phyloP scores from a whole-genome alignment of 1,140 invertebrate species.

The Cheumatopsyche charites region DNA sequence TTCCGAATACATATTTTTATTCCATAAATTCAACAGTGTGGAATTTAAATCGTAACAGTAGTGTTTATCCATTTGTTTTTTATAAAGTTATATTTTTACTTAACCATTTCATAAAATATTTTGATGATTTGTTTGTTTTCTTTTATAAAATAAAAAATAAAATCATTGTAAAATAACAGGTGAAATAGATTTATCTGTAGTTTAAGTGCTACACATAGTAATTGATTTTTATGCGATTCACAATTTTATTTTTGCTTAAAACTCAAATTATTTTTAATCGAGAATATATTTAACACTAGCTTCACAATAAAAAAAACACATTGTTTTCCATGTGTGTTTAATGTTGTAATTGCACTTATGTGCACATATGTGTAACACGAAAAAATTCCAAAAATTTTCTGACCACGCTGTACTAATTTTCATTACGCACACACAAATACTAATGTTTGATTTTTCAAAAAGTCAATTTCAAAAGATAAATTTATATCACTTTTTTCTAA shows the following conservation, averaged over 20 bases:
- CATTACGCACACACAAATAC: no score
- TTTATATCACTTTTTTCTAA: no score
- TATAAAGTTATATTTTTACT: background rate
- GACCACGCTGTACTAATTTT: no score
- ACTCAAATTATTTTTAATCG: background rate
- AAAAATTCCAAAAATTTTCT: no score
- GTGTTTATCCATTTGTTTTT: constrained; percentile 6
- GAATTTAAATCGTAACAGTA: constrained; percentile 1
- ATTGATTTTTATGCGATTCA: constrained; percentile 1
- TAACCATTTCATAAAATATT: no score
- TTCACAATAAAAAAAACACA: background rate
- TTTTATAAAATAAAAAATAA: background rate
- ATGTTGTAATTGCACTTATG: no score
- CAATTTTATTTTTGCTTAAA: constrained; percentile 15
- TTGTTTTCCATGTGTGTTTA: background rate
- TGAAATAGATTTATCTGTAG: constrained; percentile 32
- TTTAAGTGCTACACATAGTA: constrained; percentile 23
- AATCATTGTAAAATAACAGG: constrained; percentile 17
- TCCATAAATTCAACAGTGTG: constrained; percentile 10
- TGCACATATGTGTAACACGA: no score
- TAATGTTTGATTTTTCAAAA: no score
- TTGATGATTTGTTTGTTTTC: no score
- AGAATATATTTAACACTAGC: background rate
- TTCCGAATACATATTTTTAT: constrained; percentile 23
- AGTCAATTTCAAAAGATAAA: no score